Base-by-base conservation (phyloP, 1,140 invertebrate genomes). In the Brachionus koreanus region DNA sequence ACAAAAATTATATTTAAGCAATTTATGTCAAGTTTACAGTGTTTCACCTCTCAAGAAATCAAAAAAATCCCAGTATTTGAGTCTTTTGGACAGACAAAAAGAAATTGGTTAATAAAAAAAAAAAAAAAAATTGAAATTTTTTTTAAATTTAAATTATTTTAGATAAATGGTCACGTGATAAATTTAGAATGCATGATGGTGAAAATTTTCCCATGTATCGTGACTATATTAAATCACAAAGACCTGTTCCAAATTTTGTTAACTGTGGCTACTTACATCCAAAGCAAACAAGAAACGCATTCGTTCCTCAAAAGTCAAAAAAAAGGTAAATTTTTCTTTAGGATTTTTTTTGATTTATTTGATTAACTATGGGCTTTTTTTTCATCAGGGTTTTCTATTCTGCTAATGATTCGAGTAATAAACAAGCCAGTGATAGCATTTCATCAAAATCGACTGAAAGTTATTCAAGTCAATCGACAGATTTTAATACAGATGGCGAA, bases 131-230 rank as follows among this genome's bases (percentile, higher is more conserved):
- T n/a, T n/a, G n/a, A n/a, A 16, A 13, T 33, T 16, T 69, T 37
- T 37, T 69, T 69, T n/a, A n/a, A 57, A n/a, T n/a, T 16, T 39
- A 9, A 33, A 33, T 57, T 57, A 1, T 57, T 57, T n/a, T 9
- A 69, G 65, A 69, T 16, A 69, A 69, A 33, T 69, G 9, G 39
- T 46, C 69, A 9, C 39, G 69, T 46, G 69, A 74, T 25, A 46
- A 74, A 46, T 74, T 74, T 74, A 4, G 42, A 25, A 74, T 74
- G 69, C 69, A 74, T 46, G 37, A 74, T 74, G 69, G 42, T 29
- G 69, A 46, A 74, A 46, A 74, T 46, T 74, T 74, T 74, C 10
- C 9, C 39, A 74, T 46, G 39, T 74, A 74, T 12, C 39, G 23
- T 13, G 42, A 74, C 3, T 74, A 35, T 19, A 74, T 74, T 3